These are phyloP conservation scores for Leptothorax acervorum DNA, from an alignment of 2,888 invertebrate species.

Conservation along the genomic window DNA sequence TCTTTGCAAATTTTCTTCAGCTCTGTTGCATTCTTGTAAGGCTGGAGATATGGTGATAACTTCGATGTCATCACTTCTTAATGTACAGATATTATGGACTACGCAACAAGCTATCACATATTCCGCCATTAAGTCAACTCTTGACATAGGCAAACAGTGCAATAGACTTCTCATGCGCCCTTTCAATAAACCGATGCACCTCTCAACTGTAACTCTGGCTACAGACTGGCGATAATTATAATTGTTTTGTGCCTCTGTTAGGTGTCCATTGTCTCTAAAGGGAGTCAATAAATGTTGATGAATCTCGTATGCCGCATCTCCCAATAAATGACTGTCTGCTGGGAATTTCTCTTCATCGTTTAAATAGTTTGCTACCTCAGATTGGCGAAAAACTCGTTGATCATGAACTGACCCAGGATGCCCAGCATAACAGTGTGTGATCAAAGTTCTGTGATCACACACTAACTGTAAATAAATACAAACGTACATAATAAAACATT, in stretches of 20 bases:
- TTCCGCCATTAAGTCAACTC: slow-evolving; percentile 69
- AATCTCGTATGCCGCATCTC: background rate
- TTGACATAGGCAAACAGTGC: slow-evolving; percentile 54
- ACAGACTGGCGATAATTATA: slow-evolving; percentile 68
- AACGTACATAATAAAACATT: too few relatives aligned
- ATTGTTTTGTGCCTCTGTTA: slow-evolving; percentile 14
- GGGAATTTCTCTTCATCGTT: too few relatives aligned
- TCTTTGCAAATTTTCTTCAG: background rate
- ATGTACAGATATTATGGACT: slow-evolving; percentile 68
- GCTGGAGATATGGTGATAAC: background rate
- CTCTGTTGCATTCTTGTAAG: background rate
- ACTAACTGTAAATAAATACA: too few relatives aligned
- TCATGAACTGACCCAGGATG: too few relatives aligned
- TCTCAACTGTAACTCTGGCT: slow-evolving; percentile 65
- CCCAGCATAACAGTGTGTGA: too few relatives aligned
- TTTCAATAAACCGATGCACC: slow-evolving; percentile 59
- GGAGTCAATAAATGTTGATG: background rate
- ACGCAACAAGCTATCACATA: slow-evolving; percentile 72
- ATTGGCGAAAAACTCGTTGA: too few relatives aligned
- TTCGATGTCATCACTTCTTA: background rate
- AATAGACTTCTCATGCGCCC: slow-evolving; percentile 67
- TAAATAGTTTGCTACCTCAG: too few relatives aligned
- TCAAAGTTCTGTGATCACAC: too few relatives aligned
- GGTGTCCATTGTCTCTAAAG: background rate
- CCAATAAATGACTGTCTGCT: too few relatives aligned